Evolutionary conservation across 2,113 vertebrate genomes (phyloP), one percentile per base, ranked within the genome.

Genomic region (Ailuropoda melanoleuca): DNA sequence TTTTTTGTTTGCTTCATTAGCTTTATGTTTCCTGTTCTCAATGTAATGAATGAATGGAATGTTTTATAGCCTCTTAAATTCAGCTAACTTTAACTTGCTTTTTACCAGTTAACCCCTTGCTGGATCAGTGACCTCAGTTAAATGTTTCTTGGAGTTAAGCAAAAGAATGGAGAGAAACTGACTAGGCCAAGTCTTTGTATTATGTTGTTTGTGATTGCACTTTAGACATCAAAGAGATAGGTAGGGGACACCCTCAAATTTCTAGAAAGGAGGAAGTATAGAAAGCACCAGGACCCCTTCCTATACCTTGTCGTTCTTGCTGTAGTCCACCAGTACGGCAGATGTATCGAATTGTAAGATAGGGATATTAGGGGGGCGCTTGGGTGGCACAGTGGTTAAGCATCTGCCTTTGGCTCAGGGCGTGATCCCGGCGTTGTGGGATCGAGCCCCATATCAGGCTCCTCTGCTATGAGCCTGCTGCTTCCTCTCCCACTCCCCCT

Each of bases 91-190:
- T 74, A 68, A 80, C 29, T 92, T 83, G 80, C 43, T 91, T 91
- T 96, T 91, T 87, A 55, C 62, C 74, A 84, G 43, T 24, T 86
- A 66, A 85, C 48, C 87, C 31, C 39, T 75, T 83, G 37, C 89
- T 96, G 84, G 60, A 88, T 96, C 53, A 88, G 55, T 90, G 77
- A 81, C 31, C 24, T 90, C 68, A 88, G 9, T 97, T 78, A 87
- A 58, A n/a, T 91, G 29, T 95, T 95, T 84, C 39, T 95, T 95
- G 10, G 18, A 48, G 39, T 48, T 80, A 82, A 97, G 60, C 31
- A 91, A 62, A 43, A 75, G 68, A 92, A 12, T 87, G 1, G 31
- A 88, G 17, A 95, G 48, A 97, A 78, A 87, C 18, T 2, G 48
- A 43, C 10, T 60, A 70, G 55, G 50, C 48, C 50, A 74, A 46